Evolutionary conservation across 2,113 vertebrate species (phyloP).

Genomic region (Puma concolor): DNA sequence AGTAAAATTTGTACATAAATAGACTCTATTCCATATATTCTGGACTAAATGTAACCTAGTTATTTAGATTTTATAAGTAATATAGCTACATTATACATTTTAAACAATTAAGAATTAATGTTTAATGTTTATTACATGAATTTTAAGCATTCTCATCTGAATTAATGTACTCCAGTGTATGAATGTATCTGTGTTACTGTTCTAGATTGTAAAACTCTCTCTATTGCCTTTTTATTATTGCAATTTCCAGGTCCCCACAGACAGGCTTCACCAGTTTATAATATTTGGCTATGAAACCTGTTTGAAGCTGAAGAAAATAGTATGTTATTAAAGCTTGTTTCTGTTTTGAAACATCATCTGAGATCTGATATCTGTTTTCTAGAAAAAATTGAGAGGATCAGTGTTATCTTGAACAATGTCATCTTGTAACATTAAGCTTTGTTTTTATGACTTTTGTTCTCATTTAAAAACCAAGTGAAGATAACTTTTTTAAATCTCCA

Average conservation of each 20-base stretch:
- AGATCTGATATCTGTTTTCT: background rate
- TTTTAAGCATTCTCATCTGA: background rate
- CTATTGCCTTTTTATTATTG: background rate
- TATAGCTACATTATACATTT: background rate
- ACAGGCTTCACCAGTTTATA: background rate
- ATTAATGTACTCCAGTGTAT: background rate
- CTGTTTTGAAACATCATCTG: background rate
- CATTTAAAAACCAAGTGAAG: background rate
- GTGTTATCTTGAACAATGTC: background rate
- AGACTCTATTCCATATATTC: background rate
- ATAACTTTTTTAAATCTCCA: background rate
- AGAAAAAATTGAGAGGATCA: background rate
- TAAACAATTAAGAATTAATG: background rate
- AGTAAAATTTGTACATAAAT: background rate
- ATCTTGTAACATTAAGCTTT: background rate
- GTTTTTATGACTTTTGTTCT: background rate
- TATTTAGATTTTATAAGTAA: background rate
- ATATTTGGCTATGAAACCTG: background rate
- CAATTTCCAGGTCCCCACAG: background rate
- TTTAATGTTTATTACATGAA: background rate
- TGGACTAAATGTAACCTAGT: background rate
- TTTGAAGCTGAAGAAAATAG: conserved; percentile 24
- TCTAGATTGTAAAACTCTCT: background rate
- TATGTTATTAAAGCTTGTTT: background rate
- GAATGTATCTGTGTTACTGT: background rate